These are phyloP conservation scores for Eupithecia exiguata DNA, from an alignment of 2,888 invertebrate genomes.

Conservation along the genomic window DNA sequence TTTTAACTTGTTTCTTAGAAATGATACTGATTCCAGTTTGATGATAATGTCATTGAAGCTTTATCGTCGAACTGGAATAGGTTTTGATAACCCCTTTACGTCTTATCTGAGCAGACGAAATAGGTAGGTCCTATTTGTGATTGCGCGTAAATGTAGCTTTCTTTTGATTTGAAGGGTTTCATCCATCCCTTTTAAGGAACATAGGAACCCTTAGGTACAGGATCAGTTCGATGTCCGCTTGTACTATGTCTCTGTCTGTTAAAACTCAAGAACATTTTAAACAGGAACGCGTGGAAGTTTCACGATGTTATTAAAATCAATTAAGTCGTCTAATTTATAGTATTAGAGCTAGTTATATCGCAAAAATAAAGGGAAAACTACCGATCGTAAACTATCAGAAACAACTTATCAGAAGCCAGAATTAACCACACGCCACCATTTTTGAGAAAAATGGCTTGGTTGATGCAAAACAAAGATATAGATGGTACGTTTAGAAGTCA, in stretches of 20 bases:
- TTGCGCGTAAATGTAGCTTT: not conserved
- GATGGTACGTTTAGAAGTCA: not conserved
- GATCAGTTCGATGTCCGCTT: not conserved
- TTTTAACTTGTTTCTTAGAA: conserved; percentile 13
- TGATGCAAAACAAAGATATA: not conserved
- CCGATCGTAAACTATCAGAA: not conserved
- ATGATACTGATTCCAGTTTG: conserved; percentile 16
- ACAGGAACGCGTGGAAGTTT: not conserved
- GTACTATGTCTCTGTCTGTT: not conserved
- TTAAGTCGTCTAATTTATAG: not conserved
- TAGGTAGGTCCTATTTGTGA: not conserved
- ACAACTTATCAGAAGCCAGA: not conserved
- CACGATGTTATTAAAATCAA: not conserved
- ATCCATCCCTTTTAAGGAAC: not conserved
- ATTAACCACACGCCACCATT: not conserved
- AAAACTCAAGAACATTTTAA: not conserved
- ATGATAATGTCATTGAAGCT: not conserved
- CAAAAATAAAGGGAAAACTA: not conserved
- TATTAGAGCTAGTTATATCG: not conserved
- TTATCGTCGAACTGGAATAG: not conserved
- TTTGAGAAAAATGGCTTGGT: not conserved
- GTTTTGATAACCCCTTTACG: conserved; percentile 13
- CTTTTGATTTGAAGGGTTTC: not conserved
- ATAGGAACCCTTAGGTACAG: not conserved
- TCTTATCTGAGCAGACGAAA: conserved; percentile 5